Percentiles rank a stretch among this genome's conserved stretches.
Conservation (phyloP, 1,140 invertebrate species). For the Camponotus vicinus region DNA sequence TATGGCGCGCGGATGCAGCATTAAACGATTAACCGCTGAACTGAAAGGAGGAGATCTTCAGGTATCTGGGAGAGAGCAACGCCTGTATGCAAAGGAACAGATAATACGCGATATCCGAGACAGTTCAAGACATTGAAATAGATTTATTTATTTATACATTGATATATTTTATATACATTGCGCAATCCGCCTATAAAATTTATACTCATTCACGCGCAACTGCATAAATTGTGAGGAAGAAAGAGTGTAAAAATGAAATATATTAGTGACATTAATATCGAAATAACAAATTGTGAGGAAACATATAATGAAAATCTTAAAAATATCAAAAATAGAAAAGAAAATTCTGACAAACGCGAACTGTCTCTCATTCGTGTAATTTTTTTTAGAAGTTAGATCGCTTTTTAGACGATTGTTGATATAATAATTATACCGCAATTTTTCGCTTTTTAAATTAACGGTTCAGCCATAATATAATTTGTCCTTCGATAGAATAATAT, state of each 20-base stretch:
- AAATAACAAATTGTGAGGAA: background rate
- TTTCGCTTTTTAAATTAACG: conserved; percentile 5
- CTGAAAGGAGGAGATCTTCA: conserved; percentile 18
- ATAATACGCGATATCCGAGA: conserved; percentile 31
- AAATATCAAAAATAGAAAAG: background rate
- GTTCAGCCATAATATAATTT: background rate
- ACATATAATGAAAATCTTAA: background rate
- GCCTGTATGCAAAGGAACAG: conserved; percentile 48
- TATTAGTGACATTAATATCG: background rate
- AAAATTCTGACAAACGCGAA: conserved; percentile 4
- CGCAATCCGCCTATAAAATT: background rate
- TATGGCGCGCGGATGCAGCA: conserved; percentile 86
- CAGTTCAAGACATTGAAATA: conserved; percentile 39
- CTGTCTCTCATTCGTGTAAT: conserved; percentile 19
- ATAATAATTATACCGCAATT: conserved; percentile 2
- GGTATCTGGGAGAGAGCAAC: conserved; percentile 25
- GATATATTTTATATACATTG: background rate
- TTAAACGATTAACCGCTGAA: conserved; percentile 18
- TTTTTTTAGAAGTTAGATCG: conserved; percentile 4
- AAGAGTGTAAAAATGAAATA: background rate
- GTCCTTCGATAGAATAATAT: background rate
- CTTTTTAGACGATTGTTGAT: conserved; percentile 10
- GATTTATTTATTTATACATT: background rate
- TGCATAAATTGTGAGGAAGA: background rate
- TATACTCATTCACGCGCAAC: background rate